Evolutionary conservation across 2,113 vertebrate genomes (phyloP).

Genomic region (Ovis canadensis): DNA sequence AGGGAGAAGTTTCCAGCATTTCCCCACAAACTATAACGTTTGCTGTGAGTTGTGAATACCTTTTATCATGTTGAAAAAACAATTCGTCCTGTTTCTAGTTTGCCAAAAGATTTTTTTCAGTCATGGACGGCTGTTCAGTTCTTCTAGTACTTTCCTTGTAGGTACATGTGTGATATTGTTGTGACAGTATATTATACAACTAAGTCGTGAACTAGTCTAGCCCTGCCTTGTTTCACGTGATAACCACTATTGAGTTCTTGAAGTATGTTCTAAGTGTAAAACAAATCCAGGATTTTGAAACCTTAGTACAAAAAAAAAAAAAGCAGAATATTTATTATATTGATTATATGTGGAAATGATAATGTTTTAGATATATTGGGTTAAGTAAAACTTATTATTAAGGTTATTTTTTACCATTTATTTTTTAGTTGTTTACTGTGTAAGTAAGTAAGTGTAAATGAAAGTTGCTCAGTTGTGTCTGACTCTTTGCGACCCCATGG

Average conservation of each 20-base stretch:
- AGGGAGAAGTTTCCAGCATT: neutral
- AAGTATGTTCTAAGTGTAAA: neutral
- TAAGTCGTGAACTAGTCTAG: neutral
- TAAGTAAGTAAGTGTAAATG: neutral
- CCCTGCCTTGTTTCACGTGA: neutral
- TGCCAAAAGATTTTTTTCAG: neutral
- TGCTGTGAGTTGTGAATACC: neutral
- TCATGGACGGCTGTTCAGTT: neutral
- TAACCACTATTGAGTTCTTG: neutral
- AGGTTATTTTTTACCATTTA: neutral
- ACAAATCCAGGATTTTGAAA: neutral
- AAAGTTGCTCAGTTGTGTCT: neutral
- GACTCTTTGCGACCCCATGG: neutral
- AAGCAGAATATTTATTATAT: neutral
- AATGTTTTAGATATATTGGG: neutral
- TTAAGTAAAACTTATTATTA: neutral
- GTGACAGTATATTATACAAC: neutral
- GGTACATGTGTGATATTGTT: neutral
- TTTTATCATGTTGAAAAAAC: neutral
- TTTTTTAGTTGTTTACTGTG: neutral
- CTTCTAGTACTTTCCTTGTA: neutral
- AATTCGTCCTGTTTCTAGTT: neutral
- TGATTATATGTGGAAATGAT: neutral
- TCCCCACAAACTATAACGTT: neutral
- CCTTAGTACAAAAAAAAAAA: neutral